phyloP scores from a whole-genome alignment of 2,888 invertebrate genomes.

The Erannis defoliaria region DNA sequence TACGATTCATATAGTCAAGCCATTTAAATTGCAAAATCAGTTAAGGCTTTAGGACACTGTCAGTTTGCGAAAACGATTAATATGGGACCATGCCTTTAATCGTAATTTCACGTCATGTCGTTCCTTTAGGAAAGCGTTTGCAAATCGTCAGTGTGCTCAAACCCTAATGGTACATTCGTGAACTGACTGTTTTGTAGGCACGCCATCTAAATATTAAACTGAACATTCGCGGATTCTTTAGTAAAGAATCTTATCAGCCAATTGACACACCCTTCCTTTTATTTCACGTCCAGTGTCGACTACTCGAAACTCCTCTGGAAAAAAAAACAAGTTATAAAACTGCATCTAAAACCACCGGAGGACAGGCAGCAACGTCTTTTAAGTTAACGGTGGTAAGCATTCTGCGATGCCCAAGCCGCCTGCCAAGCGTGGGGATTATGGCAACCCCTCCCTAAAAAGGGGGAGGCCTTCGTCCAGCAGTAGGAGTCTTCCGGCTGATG shows the following conservation, averaged over 20 bases:
- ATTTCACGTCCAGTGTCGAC: constrained; percentile 19
- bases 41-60: not conserved
- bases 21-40: constrained; percentile 30
- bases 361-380: too few species aligned
- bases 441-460: too few species aligned
- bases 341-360: too few species aligned
- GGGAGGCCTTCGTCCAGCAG: too few species aligned
- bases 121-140: not conserved
- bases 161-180: constrained; percentile 8
- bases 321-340: not conserved
- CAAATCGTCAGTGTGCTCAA: not conserved
- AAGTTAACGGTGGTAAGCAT: too few species aligned
- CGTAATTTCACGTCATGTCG: too few species aligned
- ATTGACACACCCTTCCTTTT: constrained; percentile 13
- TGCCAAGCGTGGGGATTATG: too few species aligned
- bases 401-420: too few species aligned
- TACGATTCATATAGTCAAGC: constrained; percentile 25
- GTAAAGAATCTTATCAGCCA: constrained; percentile 3
- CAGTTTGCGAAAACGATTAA: not conserved
- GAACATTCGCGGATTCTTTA: constrained; percentile 8
- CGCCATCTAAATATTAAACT: not conserved
- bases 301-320: constrained; percentile 46
- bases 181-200: constrained; percentile 1
- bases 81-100: too few species aligned
- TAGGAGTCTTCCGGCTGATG: too few species aligned